Conservation (phyloP, 2,113 vertebrate species). For the Dicaeum eximium region DNA sequence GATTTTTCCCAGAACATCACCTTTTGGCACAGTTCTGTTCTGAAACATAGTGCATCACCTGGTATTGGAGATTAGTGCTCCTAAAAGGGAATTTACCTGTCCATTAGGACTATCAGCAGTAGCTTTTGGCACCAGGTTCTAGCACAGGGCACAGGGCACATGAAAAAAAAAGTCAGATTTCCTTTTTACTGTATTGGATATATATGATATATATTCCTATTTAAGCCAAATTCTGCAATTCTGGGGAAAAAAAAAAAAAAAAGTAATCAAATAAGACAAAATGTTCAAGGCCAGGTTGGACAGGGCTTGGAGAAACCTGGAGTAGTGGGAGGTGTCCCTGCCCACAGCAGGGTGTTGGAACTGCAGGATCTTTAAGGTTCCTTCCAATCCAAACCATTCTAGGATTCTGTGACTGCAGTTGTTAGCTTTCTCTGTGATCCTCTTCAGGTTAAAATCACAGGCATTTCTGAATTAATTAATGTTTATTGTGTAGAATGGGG, state of each 20-base stretch:
- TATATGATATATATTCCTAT: not conserved
- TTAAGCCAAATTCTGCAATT: not conserved
- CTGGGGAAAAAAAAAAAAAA: fast-evolving
- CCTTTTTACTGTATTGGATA: not conserved
- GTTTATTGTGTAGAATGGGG: not conserved
- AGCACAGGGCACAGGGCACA: not conserved
- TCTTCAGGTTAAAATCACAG: not conserved
- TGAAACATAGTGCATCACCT: not conserved
- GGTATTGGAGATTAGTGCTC: not conserved
- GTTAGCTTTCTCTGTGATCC: not conserved
- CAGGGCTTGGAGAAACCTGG: not conserved
- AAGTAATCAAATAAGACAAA: not conserved
- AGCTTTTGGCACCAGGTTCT: not conserved
- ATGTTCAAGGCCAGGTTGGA: not conserved
- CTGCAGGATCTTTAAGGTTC: not conserved
- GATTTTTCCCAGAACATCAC: not conserved
- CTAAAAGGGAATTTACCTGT: not conserved
- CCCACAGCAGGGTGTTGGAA: not conserved
- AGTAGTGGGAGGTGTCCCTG: not conserved
- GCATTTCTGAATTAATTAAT: not conserved
- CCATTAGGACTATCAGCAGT: not conserved
- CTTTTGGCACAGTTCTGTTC: not conserved
- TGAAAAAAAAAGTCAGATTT: not conserved
- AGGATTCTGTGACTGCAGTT: not conserved
- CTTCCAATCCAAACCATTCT: not conserved